phyloP scores from a whole-genome alignment of 2,113 vertebrate genomes.

The Gracilinanus agilis region DNA sequence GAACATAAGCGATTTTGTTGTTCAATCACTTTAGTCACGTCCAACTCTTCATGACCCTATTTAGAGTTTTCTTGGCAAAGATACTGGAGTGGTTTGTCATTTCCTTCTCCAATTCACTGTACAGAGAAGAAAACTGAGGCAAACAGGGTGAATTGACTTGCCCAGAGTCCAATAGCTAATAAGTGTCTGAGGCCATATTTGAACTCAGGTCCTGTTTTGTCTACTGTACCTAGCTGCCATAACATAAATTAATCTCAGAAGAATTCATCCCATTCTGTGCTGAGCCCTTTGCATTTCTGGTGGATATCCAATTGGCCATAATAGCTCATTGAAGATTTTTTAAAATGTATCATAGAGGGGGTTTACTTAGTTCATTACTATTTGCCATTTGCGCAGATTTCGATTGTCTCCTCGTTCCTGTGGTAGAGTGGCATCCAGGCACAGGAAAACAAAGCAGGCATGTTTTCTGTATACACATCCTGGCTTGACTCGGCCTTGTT shows the following conservation, averaged over 20 bases:
- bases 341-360: background rate
- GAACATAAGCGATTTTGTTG: too few relatives aligned
- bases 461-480: background rate
- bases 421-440: background rate
- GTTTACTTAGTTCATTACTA: rapidly evolving
- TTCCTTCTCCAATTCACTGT: too few relatives aligned
- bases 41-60: too few relatives aligned
- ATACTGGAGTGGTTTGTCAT: too few relatives aligned
- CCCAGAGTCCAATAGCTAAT: too few relatives aligned
- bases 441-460: background rate
- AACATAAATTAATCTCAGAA: background rate
- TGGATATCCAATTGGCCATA: background rate
- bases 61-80: too few relatives aligned
- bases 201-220: too few relatives aligned
- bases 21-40: too few relatives aligned
- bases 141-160: too few relatives aligned
- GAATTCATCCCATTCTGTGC: slow-evolving; percentile 32
- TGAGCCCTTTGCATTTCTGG: background rate
- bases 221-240: too few relatives aligned
- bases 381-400: background rate
- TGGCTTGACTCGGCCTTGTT: background rate
- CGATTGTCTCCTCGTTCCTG: background rate
- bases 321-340: background rate
- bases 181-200: too few relatives aligned
- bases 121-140: too few relatives aligned